Percentiles rank a stretch among this genome's conserved stretches.
Conservation (phyloP, 2,888 invertebrate genomes). For the Deilephila elpenor region DNA sequence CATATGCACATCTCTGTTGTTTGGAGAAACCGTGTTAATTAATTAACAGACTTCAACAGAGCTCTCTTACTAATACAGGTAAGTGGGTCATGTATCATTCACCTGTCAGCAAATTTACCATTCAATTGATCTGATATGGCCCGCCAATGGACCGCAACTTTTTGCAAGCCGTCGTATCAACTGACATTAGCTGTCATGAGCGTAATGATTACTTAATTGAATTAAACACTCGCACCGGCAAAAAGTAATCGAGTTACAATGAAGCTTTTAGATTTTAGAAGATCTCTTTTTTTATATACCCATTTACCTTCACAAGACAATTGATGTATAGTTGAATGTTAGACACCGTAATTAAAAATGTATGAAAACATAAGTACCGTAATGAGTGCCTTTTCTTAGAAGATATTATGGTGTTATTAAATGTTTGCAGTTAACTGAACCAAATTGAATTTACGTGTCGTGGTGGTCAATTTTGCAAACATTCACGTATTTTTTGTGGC, state of each 20-base stretch:
- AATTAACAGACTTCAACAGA: conserved; percentile 65
- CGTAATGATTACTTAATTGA: conserved; percentile 71
- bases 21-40: conserved; percentile 71
- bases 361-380: conserved; percentile 24
- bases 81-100: conserved; percentile 66
- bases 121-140: conserved; percentile 46
- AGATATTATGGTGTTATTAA: conserved; percentile 27
- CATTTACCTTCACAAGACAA: conserved; percentile 8
- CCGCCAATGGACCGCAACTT: conserved; percentile 53
- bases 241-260: conserved; percentile 35
- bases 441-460: conserved; percentile 30
- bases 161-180: conserved; percentile 59
- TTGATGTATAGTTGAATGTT: background rate
- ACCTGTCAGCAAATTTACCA: conserved; percentile 44
- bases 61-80: conserved; percentile 59
- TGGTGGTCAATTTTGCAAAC: conserved; percentile 23
- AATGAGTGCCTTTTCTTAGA: conserved; percentile 22
- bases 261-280: conserved; percentile 30
- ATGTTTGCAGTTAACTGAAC: conserved; percentile 30
- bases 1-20: conserved; percentile 58
- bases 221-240: conserved; percentile 59
- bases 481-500: conserved; percentile 2
- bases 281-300: conserved; percentile 9
- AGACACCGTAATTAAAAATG: conserved; percentile 27
- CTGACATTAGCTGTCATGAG: conserved; percentile 68